Evolutionary conservation across 2,888 invertebrate genomes (phyloP), one percentile per base, ranked within the genome.

Genomic region (Hypolimnas misippus): DNA sequence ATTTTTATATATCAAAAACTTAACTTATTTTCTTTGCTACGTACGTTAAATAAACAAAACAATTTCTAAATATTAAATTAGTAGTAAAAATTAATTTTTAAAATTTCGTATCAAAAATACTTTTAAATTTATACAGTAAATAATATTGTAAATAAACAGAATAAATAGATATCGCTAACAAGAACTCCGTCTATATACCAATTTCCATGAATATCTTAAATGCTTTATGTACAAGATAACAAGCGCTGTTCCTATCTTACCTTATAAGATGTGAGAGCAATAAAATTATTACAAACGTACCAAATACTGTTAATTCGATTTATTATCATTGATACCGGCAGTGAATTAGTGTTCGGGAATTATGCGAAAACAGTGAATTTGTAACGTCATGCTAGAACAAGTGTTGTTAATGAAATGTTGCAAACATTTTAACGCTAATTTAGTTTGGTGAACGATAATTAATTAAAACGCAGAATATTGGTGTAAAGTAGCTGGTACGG

Each of bases 191-290:
- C 21, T 4, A 44, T 62, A 63, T 61, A 69, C 62, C 58, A 57
- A 65, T 58, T 61, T 58, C n/a, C 38, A 51, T 63, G 53, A 46
- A 60, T 69, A 70, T 70, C 66, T 69, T 66, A 67, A 69, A 64
- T 67, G 65, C 56, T 65, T 70, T 63, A 69, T 67, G 69, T 67
- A 62, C 57, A 46, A 65, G 70, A 69, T 70, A 68, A 31, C 16
- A 29, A 29, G 25, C 49, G 66, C 67, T 66, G 67, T 68, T 57
- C 56, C 61, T 71, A 72, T 72, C 70, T 54, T 62, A 52, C 69
- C 70, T 68, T 71, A 67, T 70, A 70, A 70, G 69, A 66, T 64
- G 58, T 53, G 59, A 33, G 54, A 29, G 53, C 64, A 58, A 63
- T 70, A 70, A 66, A 70, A 70, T 69, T 67, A 70, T 71, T 68